Base-by-base conservation (phyloP, 2,113 vertebrate species). In the Piprites chloris region DNA sequence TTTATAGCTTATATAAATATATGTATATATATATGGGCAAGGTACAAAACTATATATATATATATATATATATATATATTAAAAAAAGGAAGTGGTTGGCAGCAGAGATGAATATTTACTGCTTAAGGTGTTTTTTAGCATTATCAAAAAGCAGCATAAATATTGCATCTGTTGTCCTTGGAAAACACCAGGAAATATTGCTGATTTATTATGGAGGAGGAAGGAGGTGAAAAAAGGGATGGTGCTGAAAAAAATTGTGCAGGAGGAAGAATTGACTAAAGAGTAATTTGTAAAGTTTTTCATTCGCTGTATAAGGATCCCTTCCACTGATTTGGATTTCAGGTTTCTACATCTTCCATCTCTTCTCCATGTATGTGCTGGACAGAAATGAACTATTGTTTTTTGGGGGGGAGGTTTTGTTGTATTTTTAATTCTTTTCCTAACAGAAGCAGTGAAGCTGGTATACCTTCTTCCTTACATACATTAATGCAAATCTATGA, bases 121-220 rank as follows among this genome's bases (percentile, higher is more conserved):
- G 85, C 82, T 82, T 27, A 12, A 90, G 90, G 84, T 94, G 73
- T 74, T 62, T 94, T 88, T 92, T 76, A 90, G 86, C 86, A 69
- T 92, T 96, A 95, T 94, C 88, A 79, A 86, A 95, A 94, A 96
- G 12, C 83, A 76, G 50, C 11, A 35, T 92, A 93, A 80, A 77
- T 90, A 65, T 83, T 96, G 72, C 92, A 95, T 97, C 85, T 93
- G 71, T 91, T 96, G 88, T 97, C 88, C 88, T 84, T 96, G 78
- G 77, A 96, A 96, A 97, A 96, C 93, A 81, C 81, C 78, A 87
- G 90, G 82, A 97, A 91, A 96, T 85, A 91, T 84, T 95, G 92
- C 67, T 97, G 97, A 96, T 98, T 97, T 97, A 95, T 97, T 94
- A 90, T 58, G 62, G 67, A 83, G 85, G 75, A 96, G 75, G 91